These are phyloP conservation scores for Pegoplata infirma DNA, from an alignment of 2,888 invertebrate genomes.

Conservation along the genomic window DNA sequence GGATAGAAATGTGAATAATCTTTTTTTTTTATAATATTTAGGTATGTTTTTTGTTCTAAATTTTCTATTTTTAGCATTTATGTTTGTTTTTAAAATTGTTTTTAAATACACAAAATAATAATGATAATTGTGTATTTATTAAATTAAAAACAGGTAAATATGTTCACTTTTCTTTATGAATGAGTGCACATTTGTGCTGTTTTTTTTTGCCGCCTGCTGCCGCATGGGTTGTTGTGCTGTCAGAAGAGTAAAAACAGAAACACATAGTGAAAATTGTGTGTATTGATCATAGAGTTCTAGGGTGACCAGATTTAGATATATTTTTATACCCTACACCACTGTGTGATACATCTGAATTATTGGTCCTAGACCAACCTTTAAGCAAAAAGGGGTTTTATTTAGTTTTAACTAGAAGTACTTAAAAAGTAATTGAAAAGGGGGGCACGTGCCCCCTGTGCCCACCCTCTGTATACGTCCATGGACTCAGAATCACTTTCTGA, in stretches of 20 bases:
- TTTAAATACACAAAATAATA: constrained; percentile 32
- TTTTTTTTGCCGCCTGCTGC: constrained; percentile 22
- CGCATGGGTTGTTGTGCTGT: not conserved
- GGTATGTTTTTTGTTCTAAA: not conserved
- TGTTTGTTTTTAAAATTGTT: constrained; percentile 1
- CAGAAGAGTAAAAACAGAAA: not conserved
- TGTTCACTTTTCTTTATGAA: constrained; percentile 61
- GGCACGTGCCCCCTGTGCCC: too few species aligned
- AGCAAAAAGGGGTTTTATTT: too few species aligned
- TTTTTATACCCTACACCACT: too few species aligned
- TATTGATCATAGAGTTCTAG: not conserved
- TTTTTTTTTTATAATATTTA: not conserved
- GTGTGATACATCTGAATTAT: too few species aligned
- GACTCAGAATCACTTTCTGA: too few species aligned
- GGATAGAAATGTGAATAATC: not conserved
- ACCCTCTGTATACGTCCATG: too few species aligned
- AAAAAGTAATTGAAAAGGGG: too few species aligned
- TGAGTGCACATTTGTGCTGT: constrained; percentile 62
- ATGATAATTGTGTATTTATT: constrained; percentile 40
- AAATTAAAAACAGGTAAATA: constrained; percentile 45
- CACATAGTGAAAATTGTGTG: not conserved
- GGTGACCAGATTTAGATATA: not conserved
- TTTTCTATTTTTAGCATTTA: not conserved
- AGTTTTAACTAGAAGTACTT: too few species aligned
- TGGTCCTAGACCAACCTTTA: too few species aligned